phyloP scores from a whole-genome alignment of 2,888 invertebrate genomes.

The Ophonus ardosiacus region DNA sequence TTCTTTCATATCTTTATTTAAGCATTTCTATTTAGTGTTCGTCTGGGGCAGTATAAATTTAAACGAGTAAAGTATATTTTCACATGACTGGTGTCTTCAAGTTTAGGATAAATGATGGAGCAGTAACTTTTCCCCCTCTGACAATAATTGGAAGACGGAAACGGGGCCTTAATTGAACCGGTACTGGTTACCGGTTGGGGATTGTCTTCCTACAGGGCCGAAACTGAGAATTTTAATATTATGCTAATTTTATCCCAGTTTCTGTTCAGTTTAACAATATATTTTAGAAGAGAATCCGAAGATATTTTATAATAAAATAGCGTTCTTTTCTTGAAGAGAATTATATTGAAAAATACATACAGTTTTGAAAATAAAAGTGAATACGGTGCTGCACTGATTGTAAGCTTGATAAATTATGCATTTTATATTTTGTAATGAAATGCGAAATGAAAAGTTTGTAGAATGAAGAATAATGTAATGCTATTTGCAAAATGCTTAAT shows the following conservation, averaged over 20 bases:
- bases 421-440: slow-evolving; percentile 33
- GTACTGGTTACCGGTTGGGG: slow-evolving; percentile 18
- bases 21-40: neutral
- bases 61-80: slow-evolving; percentile 25
- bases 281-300: neutral
- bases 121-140: slow-evolving; percentile 22
- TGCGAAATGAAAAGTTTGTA: slow-evolving; percentile 6
- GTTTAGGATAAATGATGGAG: slow-evolving; percentile 27
- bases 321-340: neutral
- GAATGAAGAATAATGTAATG: neutral
- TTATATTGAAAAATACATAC: neutral
- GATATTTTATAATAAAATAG: neutral
- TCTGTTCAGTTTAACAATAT: neutral
- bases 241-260: neutral
- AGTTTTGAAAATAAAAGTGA: neutral
- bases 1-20: neutral
- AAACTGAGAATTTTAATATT: slow-evolving; percentile 16
- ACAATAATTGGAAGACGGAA: slow-evolving; percentile 43
- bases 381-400: neutral
- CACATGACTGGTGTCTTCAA: slow-evolving; percentile 18
- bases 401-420: slow-evolving; percentile 35
- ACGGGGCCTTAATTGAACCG: slow-evolving; percentile 36
- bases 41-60: slow-evolving; percentile 10
- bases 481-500: neutral
- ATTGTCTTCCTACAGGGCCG: slow-evolving; percentile 3